phyloP scores from a whole-genome alignment of 2,888 invertebrate species.

The Iphiclides podalirius region DNA sequence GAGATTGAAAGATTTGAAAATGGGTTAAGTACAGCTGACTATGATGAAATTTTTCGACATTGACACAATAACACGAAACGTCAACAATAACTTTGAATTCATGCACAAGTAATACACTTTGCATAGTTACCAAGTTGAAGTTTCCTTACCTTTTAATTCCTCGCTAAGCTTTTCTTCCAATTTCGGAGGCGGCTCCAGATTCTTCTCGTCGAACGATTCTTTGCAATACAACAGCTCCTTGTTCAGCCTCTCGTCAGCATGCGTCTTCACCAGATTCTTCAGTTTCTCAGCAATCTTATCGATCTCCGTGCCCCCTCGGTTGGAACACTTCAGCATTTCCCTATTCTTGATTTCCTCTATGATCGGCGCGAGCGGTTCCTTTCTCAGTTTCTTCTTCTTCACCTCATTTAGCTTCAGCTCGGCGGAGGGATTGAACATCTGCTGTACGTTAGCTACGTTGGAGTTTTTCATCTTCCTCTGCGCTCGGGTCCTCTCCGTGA shows the following conservation, averaged over 20 bases:
- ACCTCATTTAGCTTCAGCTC: constrained; percentile 24
- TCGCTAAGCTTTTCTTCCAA: constrained; percentile 22
- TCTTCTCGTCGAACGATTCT: constrained; percentile 54
- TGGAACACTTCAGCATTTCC: constrained; percentile 48
- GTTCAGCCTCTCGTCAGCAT: constrained; percentile 48
- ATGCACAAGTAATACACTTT: no score
- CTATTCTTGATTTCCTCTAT: constrained; percentile 62
- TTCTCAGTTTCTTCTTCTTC: constrained; percentile 39
- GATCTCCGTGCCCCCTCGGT: constrained; percentile 56
- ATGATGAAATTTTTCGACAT: no score
- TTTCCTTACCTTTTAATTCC: constrained; percentile 33
- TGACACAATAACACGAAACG: no score
- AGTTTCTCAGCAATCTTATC: constrained; percentile 72
- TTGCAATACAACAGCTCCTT: constrained; percentile 58
- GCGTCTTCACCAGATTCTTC: constrained; percentile 54
- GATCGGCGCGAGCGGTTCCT: constrained; percentile 63
- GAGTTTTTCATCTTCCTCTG: constrained; percentile 37
- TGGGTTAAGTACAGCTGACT: no score
- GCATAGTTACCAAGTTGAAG: no score
- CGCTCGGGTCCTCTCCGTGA: constrained; percentile 44
- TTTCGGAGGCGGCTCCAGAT: constrained; percentile 28
- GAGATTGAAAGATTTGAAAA: no score
- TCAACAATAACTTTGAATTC: no score
- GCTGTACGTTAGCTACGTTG: constrained; percentile 28
- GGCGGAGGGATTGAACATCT: constrained; percentile 29